These are phyloP conservation scores for Dromius quadrimaculatus DNA, from an alignment of 2,888 invertebrate genomes.

Conservation along the genomic window DNA sequence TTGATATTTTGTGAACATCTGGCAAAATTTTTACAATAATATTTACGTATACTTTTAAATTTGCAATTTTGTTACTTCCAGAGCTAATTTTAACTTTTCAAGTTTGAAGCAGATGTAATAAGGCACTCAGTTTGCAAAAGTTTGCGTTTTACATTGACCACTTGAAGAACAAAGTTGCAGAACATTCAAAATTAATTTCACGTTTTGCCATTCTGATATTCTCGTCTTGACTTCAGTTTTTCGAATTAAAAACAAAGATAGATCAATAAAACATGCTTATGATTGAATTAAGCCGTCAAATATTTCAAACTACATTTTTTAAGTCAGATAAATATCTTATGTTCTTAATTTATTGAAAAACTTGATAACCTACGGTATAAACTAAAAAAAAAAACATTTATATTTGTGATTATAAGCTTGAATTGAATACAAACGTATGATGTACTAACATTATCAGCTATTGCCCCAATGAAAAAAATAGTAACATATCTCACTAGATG, in stretches of 20 bases:
- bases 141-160: not conserved
- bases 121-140: slow-evolving; percentile 5
- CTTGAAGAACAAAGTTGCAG: not conserved
- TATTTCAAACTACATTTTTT: slow-evolving; percentile 32
- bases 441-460: too few species aligned
- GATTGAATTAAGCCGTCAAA: slow-evolving; percentile 21
- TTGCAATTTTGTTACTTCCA: slow-evolving; percentile 22
- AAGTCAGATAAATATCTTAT: too few species aligned
- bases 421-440: too few species aligned
- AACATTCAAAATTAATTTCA: slow-evolving; percentile 13
- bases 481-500: too few species aligned
- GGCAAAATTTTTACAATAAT: slow-evolving; percentile 42
- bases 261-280: slow-evolving; percentile 25
- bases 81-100: slow-evolving; percentile 42
- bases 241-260: slow-evolving; percentile 29
- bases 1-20: too few species aligned
- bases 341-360: too few species aligned
- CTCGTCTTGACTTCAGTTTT: slow-evolving; percentile 26
- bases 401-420: too few species aligned
- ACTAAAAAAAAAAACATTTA: too few species aligned
- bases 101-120: slow-evolving; percentile 5
- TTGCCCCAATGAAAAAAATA: too few species aligned
- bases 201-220: slow-evolving; percentile 26
- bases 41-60: slow-evolving; percentile 43
- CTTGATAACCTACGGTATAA: too few species aligned